Conservation (phyloP, 2,888 invertebrate genomes). For the Drosophila mercatorum region DNA sequence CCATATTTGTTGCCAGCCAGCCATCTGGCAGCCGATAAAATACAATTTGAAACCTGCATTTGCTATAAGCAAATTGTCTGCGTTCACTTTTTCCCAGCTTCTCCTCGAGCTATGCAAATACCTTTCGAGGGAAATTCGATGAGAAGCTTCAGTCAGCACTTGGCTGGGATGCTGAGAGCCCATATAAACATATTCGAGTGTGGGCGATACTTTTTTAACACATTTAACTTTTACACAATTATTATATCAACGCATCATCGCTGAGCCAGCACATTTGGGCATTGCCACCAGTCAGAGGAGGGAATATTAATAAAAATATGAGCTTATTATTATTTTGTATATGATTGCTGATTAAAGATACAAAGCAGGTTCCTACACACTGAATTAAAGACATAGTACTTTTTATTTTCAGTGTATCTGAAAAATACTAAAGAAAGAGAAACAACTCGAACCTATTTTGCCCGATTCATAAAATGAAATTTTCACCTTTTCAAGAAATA, state of each 20-base stretch:
- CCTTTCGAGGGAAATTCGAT: constrained; percentile 17
- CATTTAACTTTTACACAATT: constrained; percentile 33
- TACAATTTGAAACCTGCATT: constrained; percentile 69
- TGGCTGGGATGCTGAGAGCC: not conserved
- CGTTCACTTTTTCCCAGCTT: constrained; percentile 13
- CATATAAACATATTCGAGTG: not conserved
- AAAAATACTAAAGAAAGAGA: too few relatives aligned
- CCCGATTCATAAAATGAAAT: constrained; percentile 7
- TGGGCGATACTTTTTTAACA: not conserved
- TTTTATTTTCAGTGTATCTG: not conserved
- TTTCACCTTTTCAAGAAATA: constrained; percentile 10
- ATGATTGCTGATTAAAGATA: not conserved
- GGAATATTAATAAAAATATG: too few relatives aligned
- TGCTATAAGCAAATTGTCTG: constrained; percentile 42
- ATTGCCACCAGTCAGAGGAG: too few relatives aligned
- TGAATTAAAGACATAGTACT: not conserved
- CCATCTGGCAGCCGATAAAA: constrained; percentile 65
- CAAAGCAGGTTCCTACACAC: too few relatives aligned
- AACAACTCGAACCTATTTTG: not conserved
- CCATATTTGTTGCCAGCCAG: constrained; percentile 64
- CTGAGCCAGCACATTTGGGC: not conserved
- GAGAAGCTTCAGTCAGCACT: constrained; percentile 5
- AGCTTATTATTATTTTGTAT: not conserved
- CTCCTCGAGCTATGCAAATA: constrained; percentile 43
- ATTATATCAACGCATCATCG: constrained; percentile 44